A percentile compares a stretch with the other conserved stretches of the same genome.
Conservation (phyloP, 2,888 invertebrate genomes). For the Drosophila paranaensis region DNA sequence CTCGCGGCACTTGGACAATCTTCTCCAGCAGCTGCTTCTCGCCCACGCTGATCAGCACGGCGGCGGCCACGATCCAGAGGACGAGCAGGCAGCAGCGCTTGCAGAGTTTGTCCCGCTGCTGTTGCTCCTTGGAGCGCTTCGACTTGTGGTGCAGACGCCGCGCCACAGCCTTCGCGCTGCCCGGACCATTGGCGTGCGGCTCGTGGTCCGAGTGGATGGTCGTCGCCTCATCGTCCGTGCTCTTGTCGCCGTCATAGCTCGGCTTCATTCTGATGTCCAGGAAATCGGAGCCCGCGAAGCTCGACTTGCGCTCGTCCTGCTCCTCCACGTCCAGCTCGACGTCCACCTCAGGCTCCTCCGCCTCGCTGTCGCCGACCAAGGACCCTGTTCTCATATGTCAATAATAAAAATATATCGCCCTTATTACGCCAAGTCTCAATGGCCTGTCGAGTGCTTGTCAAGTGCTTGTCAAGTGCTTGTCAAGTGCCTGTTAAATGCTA, state of each 20-base stretch:
- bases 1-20: constrained; percentile 81
- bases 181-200: constrained; percentile 51
- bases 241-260: constrained; percentile 49
- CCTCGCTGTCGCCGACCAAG: constrained; percentile 61
- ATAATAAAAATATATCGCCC: constrained; percentile 32
- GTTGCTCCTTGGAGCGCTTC: constrained; percentile 70
- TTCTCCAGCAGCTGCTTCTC: constrained; percentile 83
- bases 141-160: constrained; percentile 65
- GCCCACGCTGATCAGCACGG: constrained; percentile 76
- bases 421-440: constrained; percentile 16
- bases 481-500: constrained; percentile 22
- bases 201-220: constrained; percentile 79
- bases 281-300: constrained; percentile 71
- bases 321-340: constrained; percentile 39
- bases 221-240: constrained; percentile 80
- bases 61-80: constrained; percentile 81
- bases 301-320: constrained; percentile 40
- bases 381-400: constrained; percentile 58
- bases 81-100: constrained; percentile 77
- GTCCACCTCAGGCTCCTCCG: constrained; percentile 40
- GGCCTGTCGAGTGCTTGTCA: constrained; percentile 33
- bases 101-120: constrained; percentile 65
- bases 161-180: constrained; percentile 61
- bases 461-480: constrained; percentile 24
- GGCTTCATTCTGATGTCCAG: constrained; percentile 53